Conservation (phyloP, 1,140 invertebrate species). For the Doryteuthis pealeii region DNA sequence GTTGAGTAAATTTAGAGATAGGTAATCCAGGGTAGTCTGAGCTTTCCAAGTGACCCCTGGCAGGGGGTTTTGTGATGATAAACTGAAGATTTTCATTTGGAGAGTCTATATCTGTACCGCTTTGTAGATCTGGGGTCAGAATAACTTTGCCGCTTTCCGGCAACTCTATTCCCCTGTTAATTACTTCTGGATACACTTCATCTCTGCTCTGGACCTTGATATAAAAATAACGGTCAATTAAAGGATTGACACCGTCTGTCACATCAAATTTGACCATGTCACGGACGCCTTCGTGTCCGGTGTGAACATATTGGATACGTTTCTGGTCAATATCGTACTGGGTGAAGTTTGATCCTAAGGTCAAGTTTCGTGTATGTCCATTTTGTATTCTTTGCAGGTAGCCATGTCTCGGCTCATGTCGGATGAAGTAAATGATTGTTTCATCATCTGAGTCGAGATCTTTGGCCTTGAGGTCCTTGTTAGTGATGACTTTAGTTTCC, state of each 20-base stretch:
- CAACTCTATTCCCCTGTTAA: constrained; percentile 57
- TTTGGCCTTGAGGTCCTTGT: constrained; percentile 54
- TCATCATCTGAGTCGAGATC: constrained; percentile 58
- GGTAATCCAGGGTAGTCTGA: constrained; percentile 51
- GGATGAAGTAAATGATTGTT: constrained; percentile 53
- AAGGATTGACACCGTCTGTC: constrained; percentile 58
- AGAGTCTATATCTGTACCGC: constrained; percentile 56
- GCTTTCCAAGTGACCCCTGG: constrained; percentile 55
- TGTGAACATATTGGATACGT: constrained; percentile 56
- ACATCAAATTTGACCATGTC: constrained; percentile 61
- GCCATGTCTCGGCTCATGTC: constrained; percentile 53
- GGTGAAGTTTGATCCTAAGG: constrained; percentile 56
- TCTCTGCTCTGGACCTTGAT: constrained; percentile 58
- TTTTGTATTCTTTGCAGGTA: constrained; percentile 40
- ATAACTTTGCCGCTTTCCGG: constrained; percentile 56
- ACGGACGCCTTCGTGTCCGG: constrained; percentile 49
- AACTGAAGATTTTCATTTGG: constrained; percentile 54
- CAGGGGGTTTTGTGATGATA: constrained; percentile 56
- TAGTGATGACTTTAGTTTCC: constrained; percentile 53
- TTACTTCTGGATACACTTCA: constrained; percentile 52
- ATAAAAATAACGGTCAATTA: constrained; percentile 60
- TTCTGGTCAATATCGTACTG: constrained; percentile 57
- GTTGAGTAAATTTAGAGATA: constrained; percentile 57
- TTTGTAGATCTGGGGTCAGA: constrained; percentile 56
- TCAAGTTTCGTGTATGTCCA: constrained; percentile 45